Percentiles rank a stretch among this genome's conserved stretches.
phyloP scores from a whole-genome alignment of 37 sponge, comb jelly and placozoan species.

The Amphimedon queenslandica region DNA sequence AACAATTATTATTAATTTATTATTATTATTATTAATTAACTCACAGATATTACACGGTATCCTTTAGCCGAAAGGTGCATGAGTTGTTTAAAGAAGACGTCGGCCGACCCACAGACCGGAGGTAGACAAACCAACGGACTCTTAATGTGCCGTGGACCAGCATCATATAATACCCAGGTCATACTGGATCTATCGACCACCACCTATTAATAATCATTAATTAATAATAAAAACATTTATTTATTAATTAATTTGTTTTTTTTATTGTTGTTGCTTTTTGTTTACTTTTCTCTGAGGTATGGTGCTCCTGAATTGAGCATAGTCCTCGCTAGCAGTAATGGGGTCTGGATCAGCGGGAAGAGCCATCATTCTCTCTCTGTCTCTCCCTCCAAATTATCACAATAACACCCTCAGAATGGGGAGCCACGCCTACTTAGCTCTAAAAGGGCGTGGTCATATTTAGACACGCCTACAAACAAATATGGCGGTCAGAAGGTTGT shows the following conservation, averaged over 20 bases:
- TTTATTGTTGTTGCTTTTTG: background rate
- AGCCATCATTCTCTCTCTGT: conserved; percentile 8
- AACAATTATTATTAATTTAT: background rate
- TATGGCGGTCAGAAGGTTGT: too few relatives aligned
- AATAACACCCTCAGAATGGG: too few relatives aligned
- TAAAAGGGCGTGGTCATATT: too few relatives aligned
- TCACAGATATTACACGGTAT: conserved; percentile 85
- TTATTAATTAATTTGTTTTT: background rate
- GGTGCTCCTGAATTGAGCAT: conserved; percentile 68
- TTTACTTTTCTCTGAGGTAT: conserved; percentile 74
- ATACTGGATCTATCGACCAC: conserved; percentile 59
- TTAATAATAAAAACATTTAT: background rate
- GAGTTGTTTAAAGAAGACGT: conserved; percentile 87
- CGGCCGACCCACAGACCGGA: conserved; percentile 88
- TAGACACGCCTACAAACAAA: too few relatives aligned
- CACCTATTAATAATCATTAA: conserved; percentile 19
- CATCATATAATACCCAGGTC: conserved; percentile 91
- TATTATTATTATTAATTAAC: background rate
- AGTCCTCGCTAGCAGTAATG: conserved; percentile 55
- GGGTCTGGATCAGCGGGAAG: conserved; percentile 26
- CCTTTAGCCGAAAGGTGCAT: conserved; percentile 67
- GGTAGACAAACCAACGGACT: conserved; percentile 90
- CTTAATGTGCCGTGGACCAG: conserved; percentile 85
- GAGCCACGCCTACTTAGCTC: too few relatives aligned
- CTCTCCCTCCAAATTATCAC: too few relatives aligned